phyloP scores from a whole-genome alignment of 2,113 vertebrate species.

The Myrmecophaga tridactyla region DNA sequence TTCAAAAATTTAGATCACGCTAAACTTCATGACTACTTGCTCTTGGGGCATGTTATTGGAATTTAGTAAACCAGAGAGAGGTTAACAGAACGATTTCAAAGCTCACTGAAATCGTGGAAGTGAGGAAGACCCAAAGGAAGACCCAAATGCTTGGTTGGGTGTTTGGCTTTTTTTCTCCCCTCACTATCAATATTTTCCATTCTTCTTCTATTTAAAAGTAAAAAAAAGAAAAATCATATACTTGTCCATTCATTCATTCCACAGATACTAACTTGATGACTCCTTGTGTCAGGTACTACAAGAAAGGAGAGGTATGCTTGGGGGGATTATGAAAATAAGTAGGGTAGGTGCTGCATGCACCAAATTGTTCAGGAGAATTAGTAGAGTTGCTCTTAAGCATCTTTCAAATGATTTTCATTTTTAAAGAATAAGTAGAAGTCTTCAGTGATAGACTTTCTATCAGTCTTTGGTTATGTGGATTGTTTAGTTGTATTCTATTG shows the following conservation, averaged over 20 bases:
- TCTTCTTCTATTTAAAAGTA: not conserved
- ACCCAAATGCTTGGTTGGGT: not conserved
- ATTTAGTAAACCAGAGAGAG: not conserved
- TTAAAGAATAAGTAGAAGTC: not conserved
- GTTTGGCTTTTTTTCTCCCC: not conserved
- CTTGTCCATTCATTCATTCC: not conserved
- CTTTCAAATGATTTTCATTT: slow-evolving; percentile 5
- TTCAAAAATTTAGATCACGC: not conserved
- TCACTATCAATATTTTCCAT: not conserved
- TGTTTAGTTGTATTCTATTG: not conserved
- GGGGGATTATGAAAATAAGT: not conserved
- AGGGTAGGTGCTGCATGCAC: not conserved
- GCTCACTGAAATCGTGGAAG: no score
- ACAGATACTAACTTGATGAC: not conserved
- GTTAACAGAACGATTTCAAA: not conserved
- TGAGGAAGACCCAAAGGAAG: no score
- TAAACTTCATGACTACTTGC: not conserved
- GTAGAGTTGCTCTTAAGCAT: not conserved
- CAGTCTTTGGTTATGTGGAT: no score
- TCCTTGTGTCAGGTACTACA: not conserved
- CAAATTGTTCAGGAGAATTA: not conserved
- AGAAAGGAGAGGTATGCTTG: not conserved
- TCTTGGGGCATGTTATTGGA: not conserved
- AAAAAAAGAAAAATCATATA: not conserved
- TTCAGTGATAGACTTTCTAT: not conserved